A percentile compares a stretch with the other conserved stretches of the same genome.
phyloP scores from a whole-genome alignment of 2,888 invertebrate species.

The Eupithecia subumbrata region DNA sequence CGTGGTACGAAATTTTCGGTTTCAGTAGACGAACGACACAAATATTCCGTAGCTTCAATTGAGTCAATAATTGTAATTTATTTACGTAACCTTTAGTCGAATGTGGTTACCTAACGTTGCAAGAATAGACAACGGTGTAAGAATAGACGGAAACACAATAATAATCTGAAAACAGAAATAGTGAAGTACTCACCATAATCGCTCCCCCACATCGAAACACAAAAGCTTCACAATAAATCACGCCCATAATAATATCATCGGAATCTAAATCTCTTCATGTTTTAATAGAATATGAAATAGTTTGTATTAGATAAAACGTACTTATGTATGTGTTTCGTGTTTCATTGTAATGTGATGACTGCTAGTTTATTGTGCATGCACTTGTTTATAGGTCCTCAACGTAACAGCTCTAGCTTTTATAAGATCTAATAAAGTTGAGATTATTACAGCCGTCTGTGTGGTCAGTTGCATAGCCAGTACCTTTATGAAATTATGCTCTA shows the following conservation, averaged over 20 bases:
- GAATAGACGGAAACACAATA: conserved; percentile 60
- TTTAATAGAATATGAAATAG: conserved; percentile 9
- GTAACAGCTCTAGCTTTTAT: neutral
- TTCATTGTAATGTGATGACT: neutral
- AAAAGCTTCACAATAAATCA: conserved; percentile 74
- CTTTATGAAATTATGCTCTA: neutral
- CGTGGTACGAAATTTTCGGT: neutral
- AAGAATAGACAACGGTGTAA: conserved; percentile 40
- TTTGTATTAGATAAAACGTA: conserved; percentile 3
- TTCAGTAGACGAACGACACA: neutral
- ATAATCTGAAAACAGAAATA: conserved; percentile 64
- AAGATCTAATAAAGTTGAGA: neutral
- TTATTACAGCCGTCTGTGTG: neutral
- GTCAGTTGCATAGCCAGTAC: neutral
- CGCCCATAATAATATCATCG: conserved; percentile 74
- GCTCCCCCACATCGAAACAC: conserved; percentile 68
- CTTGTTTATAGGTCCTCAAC: neutral
- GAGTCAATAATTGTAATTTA: neutral
- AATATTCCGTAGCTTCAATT: neutral
- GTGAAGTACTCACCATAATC: conserved; percentile 66
- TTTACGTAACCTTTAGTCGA: neutral
- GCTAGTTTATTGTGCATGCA: neutral
- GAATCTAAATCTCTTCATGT: conserved; percentile 55
- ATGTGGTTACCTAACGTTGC: neutral
- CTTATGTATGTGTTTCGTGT: neutral